These are phyloP conservation scores for Miniopterus natalensis DNA, from an alignment of 2,113 vertebrate genomes.

Conservation along the genomic window DNA sequence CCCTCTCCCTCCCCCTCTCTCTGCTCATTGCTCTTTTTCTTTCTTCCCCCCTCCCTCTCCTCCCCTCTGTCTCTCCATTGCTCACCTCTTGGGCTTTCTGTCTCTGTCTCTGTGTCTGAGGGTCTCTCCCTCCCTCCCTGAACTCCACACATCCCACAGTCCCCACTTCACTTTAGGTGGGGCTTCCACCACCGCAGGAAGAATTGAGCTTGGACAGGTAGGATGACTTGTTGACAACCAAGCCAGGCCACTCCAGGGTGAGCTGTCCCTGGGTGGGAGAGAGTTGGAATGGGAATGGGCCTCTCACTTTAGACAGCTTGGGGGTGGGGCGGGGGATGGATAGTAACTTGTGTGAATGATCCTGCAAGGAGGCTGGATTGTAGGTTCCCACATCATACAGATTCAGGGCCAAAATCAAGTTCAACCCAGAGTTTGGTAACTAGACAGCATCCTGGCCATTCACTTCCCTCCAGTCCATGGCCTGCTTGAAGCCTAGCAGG, in stretches of 20 bases:
- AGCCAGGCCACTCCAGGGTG: background rate
- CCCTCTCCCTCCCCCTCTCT: background rate
- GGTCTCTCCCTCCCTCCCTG: background rate
- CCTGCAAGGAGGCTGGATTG: background rate
- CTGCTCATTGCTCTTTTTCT: background rate
- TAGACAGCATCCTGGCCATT: background rate
- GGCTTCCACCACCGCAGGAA: background rate
- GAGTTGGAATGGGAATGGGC: background rate
- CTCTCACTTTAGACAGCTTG: background rate
- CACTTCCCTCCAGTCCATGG: background rate
- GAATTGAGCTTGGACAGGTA: background rate
- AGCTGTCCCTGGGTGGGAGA: background rate
- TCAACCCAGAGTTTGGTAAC: background rate
- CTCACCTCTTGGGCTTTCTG: background rate
- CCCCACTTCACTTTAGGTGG: background rate
- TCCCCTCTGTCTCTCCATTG: background rate
- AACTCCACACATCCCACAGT: background rate
- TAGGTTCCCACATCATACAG: background rate
- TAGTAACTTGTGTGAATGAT: background rate
- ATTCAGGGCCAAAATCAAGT: background rate
- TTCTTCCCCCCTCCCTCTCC: background rate
- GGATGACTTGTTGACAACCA: background rate
- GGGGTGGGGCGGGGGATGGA: no score
- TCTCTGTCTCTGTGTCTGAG: background rate
- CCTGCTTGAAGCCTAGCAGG: background rate